Evolutionary conservation across 2,113 vertebrate genomes (phyloP), one percentile per base, ranked within the genome.

Genomic region (Stomatorhinus ivindoensis): DNA sequence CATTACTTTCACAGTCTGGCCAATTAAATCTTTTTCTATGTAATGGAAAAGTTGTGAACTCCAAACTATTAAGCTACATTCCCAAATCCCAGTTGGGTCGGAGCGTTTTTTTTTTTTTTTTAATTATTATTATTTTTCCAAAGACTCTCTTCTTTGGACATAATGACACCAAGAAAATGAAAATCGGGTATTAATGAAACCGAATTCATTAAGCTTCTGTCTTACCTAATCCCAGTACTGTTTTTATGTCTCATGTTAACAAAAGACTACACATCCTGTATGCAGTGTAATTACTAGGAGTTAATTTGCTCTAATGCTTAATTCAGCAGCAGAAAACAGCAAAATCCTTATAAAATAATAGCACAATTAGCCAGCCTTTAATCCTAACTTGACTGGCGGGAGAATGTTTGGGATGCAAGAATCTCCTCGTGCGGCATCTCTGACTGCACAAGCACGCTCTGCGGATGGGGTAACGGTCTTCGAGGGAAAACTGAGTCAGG

Each of bases 241-340:
- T 88, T 88, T 87, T 47, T 19, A 48, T 50, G 65, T 76, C 61
- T 73, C 44, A 48, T 76, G 87, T 48, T 88, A 76, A 73, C 46
- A 69, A 21, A 88, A 76, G 87, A 53, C 87, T n/a, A 42, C 58
- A 65, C 44, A 31, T 48, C 61, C 87, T n/a, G 21, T 44, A 46
- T 87, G 53, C 35, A n/a, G 21, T 61, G 10, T 87, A 87, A 87
- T 65, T 87, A 44, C 87, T n/a, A 87, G 53, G 53, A 87, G 53
- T 87, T 65, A 61, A 87, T 87, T 58, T 61, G 87, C 35, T 87
- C 53, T 87, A 87, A 87, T 87, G 55, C 87, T 87, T 87, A 65
- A 87, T 65, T 87, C 87, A 42, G 87, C 51, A 21, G 10, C 58
- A 46, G 87, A 39, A 87, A 87, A 58, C 55, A 46, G 82, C 55